These are phyloP conservation scores for Caenorhabditis sp. DNA, from an alignment of 2,888 invertebrate genomes.

Conservation along the genomic window DNA sequence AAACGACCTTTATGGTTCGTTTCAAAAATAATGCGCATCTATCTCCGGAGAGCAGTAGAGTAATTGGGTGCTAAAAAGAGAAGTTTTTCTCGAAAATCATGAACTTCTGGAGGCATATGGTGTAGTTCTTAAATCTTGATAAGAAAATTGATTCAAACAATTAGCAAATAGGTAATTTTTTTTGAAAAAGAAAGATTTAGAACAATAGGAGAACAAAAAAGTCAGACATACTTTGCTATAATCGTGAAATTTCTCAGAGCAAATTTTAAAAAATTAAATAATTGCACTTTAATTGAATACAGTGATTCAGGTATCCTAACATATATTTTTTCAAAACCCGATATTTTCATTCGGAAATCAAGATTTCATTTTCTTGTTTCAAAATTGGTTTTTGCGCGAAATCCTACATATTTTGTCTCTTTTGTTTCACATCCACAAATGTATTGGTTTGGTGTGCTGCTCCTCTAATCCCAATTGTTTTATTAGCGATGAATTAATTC, in stretches of 20 bases:
- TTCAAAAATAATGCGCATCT: not conserved
- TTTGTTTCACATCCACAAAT: not conserved
- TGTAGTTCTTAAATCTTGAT: not conserved
- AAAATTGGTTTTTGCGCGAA: not conserved
- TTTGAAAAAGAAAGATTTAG: not conserved
- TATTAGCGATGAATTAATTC: not conserved
- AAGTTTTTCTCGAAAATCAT: not conserved
- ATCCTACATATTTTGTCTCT: not conserved
- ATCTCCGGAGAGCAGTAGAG: not conserved
- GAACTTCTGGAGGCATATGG: not conserved
- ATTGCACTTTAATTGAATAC: no score
- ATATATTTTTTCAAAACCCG: no score
- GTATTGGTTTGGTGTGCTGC: not conserved
- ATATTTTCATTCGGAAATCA: no score
- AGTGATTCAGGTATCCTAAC: no score
- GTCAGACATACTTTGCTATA: no score
- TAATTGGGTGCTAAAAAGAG: not conserved
- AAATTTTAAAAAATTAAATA: no score
- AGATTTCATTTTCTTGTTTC: no score
- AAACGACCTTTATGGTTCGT: not conserved
- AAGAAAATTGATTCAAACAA: not conserved
- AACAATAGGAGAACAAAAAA: no score
- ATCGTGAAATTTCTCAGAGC: no score
- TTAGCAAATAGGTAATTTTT: not conserved
- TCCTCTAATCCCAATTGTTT: conserved; percentile 1